phyloP scores from a whole-genome alignment of 2,888 invertebrate genomes.

The Melanchra persicariae region DNA sequence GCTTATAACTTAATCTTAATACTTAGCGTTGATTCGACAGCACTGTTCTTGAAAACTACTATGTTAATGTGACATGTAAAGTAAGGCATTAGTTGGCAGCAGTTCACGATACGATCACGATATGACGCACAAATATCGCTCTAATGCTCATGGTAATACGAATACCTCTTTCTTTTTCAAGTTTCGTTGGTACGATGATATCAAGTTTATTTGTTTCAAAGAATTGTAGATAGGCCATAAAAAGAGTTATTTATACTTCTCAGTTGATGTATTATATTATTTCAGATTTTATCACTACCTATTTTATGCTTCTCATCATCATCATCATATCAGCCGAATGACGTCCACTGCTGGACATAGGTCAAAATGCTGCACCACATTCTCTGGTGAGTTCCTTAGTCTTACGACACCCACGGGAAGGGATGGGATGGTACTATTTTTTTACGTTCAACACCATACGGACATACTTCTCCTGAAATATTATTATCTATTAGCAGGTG shows the following conservation, averaged over 20 bases:
- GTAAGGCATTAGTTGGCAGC: conserved; percentile 72
- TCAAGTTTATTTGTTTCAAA: conserved; percentile 34
- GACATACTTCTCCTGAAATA: not conserved
- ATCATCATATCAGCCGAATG: no score
- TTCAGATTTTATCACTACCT: not conserved
- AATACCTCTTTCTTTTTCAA: conserved; percentile 43
- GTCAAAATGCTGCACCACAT: no score
- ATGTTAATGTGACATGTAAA: conserved; percentile 88
- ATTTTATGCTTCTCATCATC: no score
- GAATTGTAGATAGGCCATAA: conserved; percentile 9
- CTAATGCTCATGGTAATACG: conserved; percentile 46
- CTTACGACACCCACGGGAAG: no score
- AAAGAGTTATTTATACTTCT: not conserved
- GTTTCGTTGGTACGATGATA: conserved; percentile 30
- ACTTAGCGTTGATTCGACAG: conserved; percentile 77
- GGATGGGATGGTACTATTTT: no score
- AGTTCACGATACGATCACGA: conserved; percentile 48
- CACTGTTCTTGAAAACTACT: conserved; percentile 83
- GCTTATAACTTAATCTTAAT: conserved; percentile 61
- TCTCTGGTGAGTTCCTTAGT: no score
- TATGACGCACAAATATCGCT: conserved; percentile 45
- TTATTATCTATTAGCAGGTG: no score
- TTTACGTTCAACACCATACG: no score
- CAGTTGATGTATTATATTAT: not conserved
- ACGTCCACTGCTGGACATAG: no score